Conservation (phyloP, 2,113 vertebrate species). For the Pseudolaguvia tuberculata region DNA sequence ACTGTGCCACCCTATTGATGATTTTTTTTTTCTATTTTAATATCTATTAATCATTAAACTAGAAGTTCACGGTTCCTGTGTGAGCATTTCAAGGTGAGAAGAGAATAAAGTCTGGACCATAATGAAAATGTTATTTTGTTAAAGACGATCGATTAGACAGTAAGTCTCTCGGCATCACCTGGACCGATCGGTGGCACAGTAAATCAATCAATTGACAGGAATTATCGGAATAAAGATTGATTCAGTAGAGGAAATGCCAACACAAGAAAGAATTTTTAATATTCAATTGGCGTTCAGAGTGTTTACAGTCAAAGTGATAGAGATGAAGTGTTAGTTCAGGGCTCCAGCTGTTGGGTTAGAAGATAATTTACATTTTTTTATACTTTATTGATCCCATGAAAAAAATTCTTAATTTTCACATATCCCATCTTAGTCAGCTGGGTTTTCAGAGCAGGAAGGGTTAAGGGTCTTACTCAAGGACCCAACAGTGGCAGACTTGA, state of each 20-base stretch:
- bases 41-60: neutral
- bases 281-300: neutral
- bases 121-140: constrained; percentile 6
- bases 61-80: neutral
- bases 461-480: too few species aligned
- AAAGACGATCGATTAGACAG: neutral
- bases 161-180: neutral
- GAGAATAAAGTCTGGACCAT: neutral
- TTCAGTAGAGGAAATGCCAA: constrained; percentile 8
- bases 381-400: too few species aligned
- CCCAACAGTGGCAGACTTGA: too few species aligned
- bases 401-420: too few species aligned
- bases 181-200: neutral
- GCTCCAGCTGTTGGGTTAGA: too few species aligned
- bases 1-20: too few species aligned
- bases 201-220: neutral
- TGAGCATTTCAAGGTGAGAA: neutral
- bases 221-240: neutral
- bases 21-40: too few species aligned
- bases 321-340: too few species aligned
- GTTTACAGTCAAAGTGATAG: neutral
- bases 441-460: too few species aligned
- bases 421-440: too few species aligned
- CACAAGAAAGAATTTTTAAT: neutral
- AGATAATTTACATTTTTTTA: too few species aligned